phyloP scores from a whole-genome alignment of 2,888 invertebrate genomes.

The Drosophila tanythrix region DNA sequence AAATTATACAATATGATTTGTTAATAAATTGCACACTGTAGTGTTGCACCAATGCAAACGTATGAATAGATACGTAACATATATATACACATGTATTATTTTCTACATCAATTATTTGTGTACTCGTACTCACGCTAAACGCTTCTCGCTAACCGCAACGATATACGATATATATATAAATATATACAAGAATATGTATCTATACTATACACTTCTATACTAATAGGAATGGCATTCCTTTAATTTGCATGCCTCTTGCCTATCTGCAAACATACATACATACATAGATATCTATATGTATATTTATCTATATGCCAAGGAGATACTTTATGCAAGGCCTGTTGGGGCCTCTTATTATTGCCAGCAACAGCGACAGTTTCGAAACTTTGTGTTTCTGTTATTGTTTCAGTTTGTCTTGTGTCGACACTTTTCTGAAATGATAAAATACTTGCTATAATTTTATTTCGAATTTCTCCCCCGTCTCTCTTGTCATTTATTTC shows the following conservation, averaged over 20 bases:
- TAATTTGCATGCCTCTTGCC: slow-evolving; percentile 62
- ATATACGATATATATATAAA: slow-evolving; percentile 27
- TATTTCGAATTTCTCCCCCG: slow-evolving; percentile 29
- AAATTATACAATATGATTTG: slow-evolving; percentile 23
- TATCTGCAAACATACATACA: background rate
- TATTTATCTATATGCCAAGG: background rate
- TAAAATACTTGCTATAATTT: slow-evolving; percentile 69
- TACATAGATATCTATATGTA: background rate
- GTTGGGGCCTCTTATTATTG: slow-evolving; percentile 46
- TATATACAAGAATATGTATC: slow-evolving; percentile 22
- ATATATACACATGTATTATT: slow-evolving; percentile 6
- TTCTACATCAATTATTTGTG: slow-evolving; percentile 23
- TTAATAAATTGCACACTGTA: slow-evolving; percentile 41
- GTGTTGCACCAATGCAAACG: slow-evolving; percentile 21
- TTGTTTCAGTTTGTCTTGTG: slow-evolving; percentile 30
- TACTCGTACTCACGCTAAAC: slow-evolving; percentile 38
- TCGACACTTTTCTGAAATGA: slow-evolving; percentile 49
- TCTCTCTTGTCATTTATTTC: slow-evolving; percentile 26
- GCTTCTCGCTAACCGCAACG: slow-evolving; percentile 63
- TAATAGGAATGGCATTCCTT: slow-evolving; percentile 57
- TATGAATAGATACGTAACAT: slow-evolving; percentile 10
- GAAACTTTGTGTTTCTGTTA: slow-evolving; percentile 23
- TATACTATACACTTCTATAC: slow-evolving; percentile 28
- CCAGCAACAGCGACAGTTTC: slow-evolving; percentile 21
- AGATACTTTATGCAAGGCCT: slow-evolving; percentile 39